A percentile compares a stretch with the other conserved stretches of the same genome.
Evolutionary conservation across 1,140 invertebrate species (phyloP).

Genomic region (Saccostrea echinata): DNA sequence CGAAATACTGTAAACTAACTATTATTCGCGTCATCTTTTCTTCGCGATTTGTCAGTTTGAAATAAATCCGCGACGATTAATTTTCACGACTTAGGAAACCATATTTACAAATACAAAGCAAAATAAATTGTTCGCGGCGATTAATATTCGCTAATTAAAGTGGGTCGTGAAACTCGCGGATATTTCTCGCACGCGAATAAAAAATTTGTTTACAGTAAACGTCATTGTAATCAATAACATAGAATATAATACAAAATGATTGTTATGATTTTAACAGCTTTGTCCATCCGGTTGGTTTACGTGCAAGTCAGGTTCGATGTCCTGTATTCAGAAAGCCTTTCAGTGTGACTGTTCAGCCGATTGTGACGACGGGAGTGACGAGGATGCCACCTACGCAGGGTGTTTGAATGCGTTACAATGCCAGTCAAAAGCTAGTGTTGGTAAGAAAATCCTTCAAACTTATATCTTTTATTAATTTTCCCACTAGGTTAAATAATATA

Average conservation of each 20-base stretch:
- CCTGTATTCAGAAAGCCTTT: conserved; percentile 44
- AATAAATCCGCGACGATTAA: too few relatives aligned
- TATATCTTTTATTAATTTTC: background rate
- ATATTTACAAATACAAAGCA: too few relatives aligned
- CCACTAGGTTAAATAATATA: too few relatives aligned
- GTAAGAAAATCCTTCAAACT: background rate
- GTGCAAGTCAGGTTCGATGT: conserved; percentile 41
- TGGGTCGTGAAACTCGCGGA: too few relatives aligned
- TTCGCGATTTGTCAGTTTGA: too few relatives aligned
- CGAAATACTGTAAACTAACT: too few relatives aligned
- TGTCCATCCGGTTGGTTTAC: conserved; percentile 54
- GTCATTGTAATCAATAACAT: background rate
- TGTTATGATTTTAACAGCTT: conserved; percentile 26
- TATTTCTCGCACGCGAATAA: too few relatives aligned
- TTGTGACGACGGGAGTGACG: conserved; percentile 59
- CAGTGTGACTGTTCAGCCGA: conserved; percentile 53
- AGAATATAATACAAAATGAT: background rate
- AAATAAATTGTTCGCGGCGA: too few relatives aligned
- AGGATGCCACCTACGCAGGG: conserved; percentile 46
- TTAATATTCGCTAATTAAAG: too few relatives aligned
- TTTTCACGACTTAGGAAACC: too few relatives aligned
- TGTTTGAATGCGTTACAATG: conserved; percentile 23
- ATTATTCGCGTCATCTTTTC: too few relatives aligned
- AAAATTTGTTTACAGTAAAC: too few relatives aligned
- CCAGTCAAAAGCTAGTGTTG: conserved; percentile 12